phyloP scores from a whole-genome alignment of 2,888 invertebrate species.

The Apoderus coryli region DNA sequence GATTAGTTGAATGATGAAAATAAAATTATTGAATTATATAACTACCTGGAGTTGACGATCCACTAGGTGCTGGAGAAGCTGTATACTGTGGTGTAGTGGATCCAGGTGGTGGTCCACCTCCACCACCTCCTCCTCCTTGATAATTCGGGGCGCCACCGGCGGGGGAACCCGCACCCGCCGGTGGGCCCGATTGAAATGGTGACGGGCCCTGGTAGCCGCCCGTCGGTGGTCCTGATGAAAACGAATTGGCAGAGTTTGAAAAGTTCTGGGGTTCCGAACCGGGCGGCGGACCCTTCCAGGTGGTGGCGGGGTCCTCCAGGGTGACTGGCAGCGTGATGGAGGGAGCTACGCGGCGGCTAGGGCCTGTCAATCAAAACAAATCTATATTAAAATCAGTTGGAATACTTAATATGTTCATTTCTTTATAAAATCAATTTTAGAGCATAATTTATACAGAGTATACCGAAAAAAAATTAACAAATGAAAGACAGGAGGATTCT shows the following conservation, averaged over 20 bases:
- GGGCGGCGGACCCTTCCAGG: constrained; percentile 67
- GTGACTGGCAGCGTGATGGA: constrained; percentile 54
- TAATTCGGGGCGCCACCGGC: constrained; percentile 53
- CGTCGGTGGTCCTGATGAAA: constrained; percentile 38
- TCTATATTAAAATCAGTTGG: no score
- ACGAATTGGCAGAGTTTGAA: constrained; percentile 44
- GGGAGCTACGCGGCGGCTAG: constrained; percentile 64
- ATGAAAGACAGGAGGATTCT: no score
- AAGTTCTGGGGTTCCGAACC: constrained; percentile 51
- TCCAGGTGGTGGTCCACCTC: constrained; percentile 55
- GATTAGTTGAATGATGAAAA: no score
- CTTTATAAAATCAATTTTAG: no score
- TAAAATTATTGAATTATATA: no score
- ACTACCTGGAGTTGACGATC: constrained; percentile 73
- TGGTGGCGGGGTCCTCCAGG: constrained; percentile 59
- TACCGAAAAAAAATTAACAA: no score
- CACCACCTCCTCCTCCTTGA: no score
- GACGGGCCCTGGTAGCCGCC: constrained; percentile 36
- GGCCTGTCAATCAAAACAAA: no score
- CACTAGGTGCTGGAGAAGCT: constrained; percentile 73
- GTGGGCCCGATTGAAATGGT: constrained; percentile 51
- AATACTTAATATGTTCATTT: no score
- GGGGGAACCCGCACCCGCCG: constrained; percentile 61
- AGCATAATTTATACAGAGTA: no score
- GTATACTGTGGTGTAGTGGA: constrained; percentile 72